A percentile compares a stretch with the other conserved stretches of the same genome.
Evolutionary conservation across 1,140 invertebrate genomes (phyloP).

Genomic region (Diprion similis): DNA sequence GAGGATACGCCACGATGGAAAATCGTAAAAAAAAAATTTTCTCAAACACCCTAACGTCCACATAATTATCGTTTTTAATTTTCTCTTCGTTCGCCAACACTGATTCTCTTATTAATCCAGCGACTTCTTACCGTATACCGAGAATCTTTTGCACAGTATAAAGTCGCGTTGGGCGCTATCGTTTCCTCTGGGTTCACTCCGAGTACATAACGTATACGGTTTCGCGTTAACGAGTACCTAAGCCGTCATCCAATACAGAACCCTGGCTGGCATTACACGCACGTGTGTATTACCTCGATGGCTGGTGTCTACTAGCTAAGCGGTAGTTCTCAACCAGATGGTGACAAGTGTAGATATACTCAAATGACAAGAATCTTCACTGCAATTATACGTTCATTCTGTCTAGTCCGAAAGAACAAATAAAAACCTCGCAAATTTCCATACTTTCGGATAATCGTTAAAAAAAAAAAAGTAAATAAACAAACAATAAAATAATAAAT

Average conservation of each 20-base stretch:
- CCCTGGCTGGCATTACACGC: neutral
- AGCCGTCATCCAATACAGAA: neutral
- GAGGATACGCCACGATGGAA: too few species aligned
- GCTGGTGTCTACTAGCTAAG: neutral
- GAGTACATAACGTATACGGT: neutral
- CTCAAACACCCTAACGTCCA: too few species aligned
- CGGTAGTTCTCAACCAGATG: neutral
- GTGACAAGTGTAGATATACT: neutral
- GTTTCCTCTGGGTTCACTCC: neutral
- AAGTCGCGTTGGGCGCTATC: too few species aligned
- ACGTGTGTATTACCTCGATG: neutral
- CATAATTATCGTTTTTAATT: too few species aligned
- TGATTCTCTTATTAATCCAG: too few species aligned
- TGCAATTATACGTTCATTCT: too few species aligned
- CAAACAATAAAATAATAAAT: too few species aligned
- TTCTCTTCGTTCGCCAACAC: too few species aligned
- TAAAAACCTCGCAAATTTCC: neutral
- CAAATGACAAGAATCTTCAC: neutral
- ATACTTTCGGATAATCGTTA: neutral
- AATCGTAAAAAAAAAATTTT: too few species aligned
- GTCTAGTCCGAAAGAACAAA: too few species aligned
- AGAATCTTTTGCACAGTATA: too few species aligned
- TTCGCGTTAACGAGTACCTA: neutral
- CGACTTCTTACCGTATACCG: too few species aligned
- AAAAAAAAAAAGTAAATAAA: neutral